Evolutionary conservation across 2,113 vertebrate genomes (phyloP), one percentile per base, ranked within the genome.

Genomic region (Hippolais icterina): DNA sequence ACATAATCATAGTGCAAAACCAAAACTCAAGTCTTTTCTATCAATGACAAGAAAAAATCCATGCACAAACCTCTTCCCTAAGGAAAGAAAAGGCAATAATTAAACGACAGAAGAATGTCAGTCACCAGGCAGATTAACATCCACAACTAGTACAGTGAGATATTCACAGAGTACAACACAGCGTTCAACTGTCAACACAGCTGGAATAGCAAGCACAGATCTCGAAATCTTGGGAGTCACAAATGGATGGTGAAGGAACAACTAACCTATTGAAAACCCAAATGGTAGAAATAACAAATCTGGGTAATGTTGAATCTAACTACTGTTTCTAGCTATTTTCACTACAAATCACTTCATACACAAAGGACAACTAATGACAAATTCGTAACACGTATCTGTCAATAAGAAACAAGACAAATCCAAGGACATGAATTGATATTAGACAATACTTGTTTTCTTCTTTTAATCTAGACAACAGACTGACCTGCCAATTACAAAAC

Each of bases 81-180:
- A 33, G 52, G 57, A 84, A 83, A 53, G 33, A 52, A 61, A 83
- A 79, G 37, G 42, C 18, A 87, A 6, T 18, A 80, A 89, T 9
- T 46, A 83, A 69, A 72, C 46, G 37, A 49, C 0, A 66, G n/a
- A 50, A 13, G 91, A 33, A 66, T 35, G 25, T 56, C 11, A 53
- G 52, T 27, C n/a, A 47, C 35, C 24, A 56, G 46, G 46, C 31
- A 83, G 60, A 69, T 33, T 12, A 49, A 61, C 28, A 50, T 24
- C 39, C 18, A 33, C 33, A 50, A 18, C 27, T 63, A 29, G 39
- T 56, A 12, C 0, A n/a, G 59, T 0, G 0, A 29, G 20, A 13
- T 11, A 18, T 16, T 71, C 21, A 6, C 44, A 54, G 50, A 88
- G 79, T 4, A 57, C 25, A 80, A 44, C 1, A 42, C 13, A 39